Evolutionary conservation across 2,113 vertebrate genomes (phyloP), one percentile per base, ranked within the genome.

Genomic region (Oreochromis spilurus): DNA sequence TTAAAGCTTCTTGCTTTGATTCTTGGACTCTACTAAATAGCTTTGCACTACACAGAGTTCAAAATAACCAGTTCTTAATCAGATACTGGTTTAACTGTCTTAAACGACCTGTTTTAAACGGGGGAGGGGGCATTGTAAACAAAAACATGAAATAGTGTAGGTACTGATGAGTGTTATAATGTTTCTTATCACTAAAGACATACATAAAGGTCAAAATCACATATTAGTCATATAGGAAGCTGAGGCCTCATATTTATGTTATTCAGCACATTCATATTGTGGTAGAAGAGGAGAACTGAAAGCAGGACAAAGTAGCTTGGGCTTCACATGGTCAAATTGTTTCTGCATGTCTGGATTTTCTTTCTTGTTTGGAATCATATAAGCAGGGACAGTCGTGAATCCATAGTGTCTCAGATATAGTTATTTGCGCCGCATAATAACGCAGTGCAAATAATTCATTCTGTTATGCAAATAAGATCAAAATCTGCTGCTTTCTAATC

Each of bases 401-500:
- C n/a, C 62, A 21, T 21, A 38, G 11, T 21, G 19, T 67, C 19
- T 67, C 8, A 13, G 19, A 38, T 13, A 67, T 1, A 65, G 34
- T 1, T 40, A 24, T 67, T 40, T 40, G 0, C n/a, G 5, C n/a
- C n/a, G 5, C 7, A 67, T 40, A 67, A 67, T 40, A 67, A 67
- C 24, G 19, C 16, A 6, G 29, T 34, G 0, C 58, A 62, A 34
- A 62, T 34, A 70, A 70, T 43, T 24, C n/a, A 13, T 67, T 1
- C 62, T 21, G 11, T 67, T 0, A 40, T 14, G 34, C 0, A 0
- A 67, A 38, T 67, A 38, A 67, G 19, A 38, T 24, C 36, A 43
- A 70, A 70, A 70, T 70, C 65, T 70, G 0, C 65, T 45, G 65
- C 65, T 70, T 70, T 43, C n/a, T 43, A 6, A 24, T 70, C 43